Base-by-base conservation (phyloP, 1,140 invertebrate genomes). In the Pogonus chalceus region DNA sequence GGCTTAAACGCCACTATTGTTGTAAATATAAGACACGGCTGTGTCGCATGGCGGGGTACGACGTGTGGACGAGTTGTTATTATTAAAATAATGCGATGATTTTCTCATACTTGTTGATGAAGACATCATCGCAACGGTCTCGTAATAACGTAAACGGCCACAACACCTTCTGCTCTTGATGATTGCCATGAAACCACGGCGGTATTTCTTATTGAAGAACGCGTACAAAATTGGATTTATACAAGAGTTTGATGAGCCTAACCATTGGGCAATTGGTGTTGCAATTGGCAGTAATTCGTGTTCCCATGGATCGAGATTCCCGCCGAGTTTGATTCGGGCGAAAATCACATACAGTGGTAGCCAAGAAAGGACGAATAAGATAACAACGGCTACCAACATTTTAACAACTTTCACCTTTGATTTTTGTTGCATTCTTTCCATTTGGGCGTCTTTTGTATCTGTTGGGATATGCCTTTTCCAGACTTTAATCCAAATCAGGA, bases 221-320 rank as follows among this genome's bases (percentile, higher is more conserved):
- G 93, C 92, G 71, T 98, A 98, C n/a, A 98, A 79, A 39, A 96
- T 86, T 0, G 96, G 96, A 72, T 98, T 98, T 61, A 98, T 92
- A 76, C 92, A 96, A 23, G 91, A 94, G 69, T 98, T 98, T 18
- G 92, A 92, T 0, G 91, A 84, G 0, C 93, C 95, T 1, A 98
- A 75, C 94, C 95, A 98, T 70, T 98, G 94, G 0, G 94, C 92
- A 23, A 97, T 80, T 0, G 94, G 94, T 12, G 88, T 86, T 0
- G 87, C 83, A 1, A 92, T 81, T 12, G 85, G 81, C 1, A 92
- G 72, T 14, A 92, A 74, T 51, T 90, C 83, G 58, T 90, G 84
- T 62, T 90, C 87, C 76, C 79, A 84, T 1, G 79, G 72, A 52
- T 80, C 76, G 0, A 85, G 75, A 1, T 81, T 76, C 2, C 81